Conservation (phyloP, 1,140 invertebrate genomes). For the Rhynchophorus ferrugineus region DNA sequence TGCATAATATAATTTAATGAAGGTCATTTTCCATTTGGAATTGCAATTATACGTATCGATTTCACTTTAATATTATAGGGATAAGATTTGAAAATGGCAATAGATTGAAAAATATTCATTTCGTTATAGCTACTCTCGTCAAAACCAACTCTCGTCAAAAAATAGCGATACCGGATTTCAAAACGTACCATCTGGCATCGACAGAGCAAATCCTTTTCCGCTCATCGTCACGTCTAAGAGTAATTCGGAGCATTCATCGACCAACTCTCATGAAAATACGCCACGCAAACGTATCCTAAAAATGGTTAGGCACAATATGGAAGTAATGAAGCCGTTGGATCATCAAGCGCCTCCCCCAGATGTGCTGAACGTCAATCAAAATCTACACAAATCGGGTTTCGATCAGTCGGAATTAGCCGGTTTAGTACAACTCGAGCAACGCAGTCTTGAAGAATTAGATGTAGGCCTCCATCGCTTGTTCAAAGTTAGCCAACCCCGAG, state of each 20-base stretch:
- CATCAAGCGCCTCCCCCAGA: slow-evolving; percentile 40
- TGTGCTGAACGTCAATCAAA: slow-evolving; percentile 47
- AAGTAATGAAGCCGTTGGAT: slow-evolving; percentile 10
- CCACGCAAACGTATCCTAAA: slow-evolving; percentile 17
- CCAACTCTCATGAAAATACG: slow-evolving; percentile 30
- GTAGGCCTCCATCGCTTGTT: slow-evolving; percentile 24
- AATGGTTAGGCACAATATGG: slow-evolving; percentile 4
- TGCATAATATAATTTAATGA: too few relatives aligned
- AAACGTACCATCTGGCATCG: slow-evolving; percentile 21
- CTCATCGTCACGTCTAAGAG: slow-evolving; percentile 34
- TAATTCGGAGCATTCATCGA: slow-evolving; percentile 32
- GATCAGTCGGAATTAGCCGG: slow-evolving; percentile 17
- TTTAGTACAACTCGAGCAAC: slow-evolving; percentile 1
- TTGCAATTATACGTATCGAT: too few relatives aligned
- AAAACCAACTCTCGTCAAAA: slow-evolving; percentile 75
- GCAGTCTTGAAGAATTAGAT: slow-evolving; percentile 15
- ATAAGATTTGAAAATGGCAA: too few relatives aligned
- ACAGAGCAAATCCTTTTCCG: slow-evolving; percentile 30
- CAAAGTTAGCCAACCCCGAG: neutral
- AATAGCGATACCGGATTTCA: slow-evolving; percentile 50
- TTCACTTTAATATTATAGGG: too few relatives aligned
- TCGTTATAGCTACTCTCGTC: slow-evolving; percentile 71
- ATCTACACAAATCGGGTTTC: slow-evolving; percentile 18
- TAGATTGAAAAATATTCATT: too few relatives aligned
- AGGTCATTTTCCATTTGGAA: too few relatives aligned